These are phyloP conservation scores for Erythrolamprus reginae DNA, from an alignment of 2,113 vertebrate genomes.

Conservation along the genomic window DNA sequence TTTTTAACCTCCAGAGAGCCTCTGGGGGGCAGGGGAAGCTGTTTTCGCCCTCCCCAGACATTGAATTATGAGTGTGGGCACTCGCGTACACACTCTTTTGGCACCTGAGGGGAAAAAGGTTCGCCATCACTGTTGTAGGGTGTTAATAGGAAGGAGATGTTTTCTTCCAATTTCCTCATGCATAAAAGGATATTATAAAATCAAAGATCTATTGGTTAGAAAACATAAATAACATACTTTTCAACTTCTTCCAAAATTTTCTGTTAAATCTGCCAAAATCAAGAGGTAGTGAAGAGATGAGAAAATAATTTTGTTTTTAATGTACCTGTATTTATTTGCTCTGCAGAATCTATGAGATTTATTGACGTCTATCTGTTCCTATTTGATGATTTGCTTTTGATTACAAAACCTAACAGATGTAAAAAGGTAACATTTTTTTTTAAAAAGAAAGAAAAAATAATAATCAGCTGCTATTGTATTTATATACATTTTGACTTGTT, in stretches of 20 bases:
- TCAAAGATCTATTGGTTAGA: not conserved
- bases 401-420: constrained; percentile 85
- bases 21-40: too few relatives aligned
- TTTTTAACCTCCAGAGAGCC: too few relatives aligned
- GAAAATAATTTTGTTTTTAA: not conserved
- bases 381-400: constrained; percentile 87
- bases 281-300: not conserved
- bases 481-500: not conserved
- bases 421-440: constrained; percentile 89
- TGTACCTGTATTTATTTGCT: constrained; percentile 33
- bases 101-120: too few relatives aligned
- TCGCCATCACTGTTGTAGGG: too few relatives aligned
- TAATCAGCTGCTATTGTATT: not conserved
- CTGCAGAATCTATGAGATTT: constrained; percentile 80
- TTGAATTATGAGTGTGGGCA: too few relatives aligned
- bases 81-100: too few relatives aligned
- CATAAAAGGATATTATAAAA: not conserved
- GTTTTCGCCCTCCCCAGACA: too few relatives aligned
- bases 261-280: not conserved
- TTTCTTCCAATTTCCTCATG: not conserved
- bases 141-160: not conserved
- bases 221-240: not conserved
- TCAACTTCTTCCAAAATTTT: not conserved
- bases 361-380: constrained; percentile 84
- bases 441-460: not conserved